Conservation (phyloP, 2,888 invertebrate genomes). For the Rhopalosiphum nymphaeae region DNA sequence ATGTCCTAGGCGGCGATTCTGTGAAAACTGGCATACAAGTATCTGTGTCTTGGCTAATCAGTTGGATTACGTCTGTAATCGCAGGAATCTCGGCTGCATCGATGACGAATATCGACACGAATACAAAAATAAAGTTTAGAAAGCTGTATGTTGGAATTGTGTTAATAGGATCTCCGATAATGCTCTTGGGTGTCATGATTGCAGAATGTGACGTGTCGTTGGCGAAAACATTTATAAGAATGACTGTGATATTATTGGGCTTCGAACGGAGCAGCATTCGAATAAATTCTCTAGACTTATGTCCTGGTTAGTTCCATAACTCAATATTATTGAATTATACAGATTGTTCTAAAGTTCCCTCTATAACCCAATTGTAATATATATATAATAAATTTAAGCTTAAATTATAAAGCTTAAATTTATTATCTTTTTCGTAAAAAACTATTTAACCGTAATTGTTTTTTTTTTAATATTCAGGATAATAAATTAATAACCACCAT, state of each 20-base stretch:
- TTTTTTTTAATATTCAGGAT: no score
- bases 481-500: not conserved
- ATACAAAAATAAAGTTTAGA: not conserved
- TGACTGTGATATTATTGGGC: constrained; percentile 3
- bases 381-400: no score
- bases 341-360: no score
- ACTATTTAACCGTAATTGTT: not conserved
- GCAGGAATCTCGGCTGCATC: not conserved
- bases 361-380: not conserved
- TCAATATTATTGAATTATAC: not conserved
- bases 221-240: not conserved
- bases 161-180: constrained; percentile 15
- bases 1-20: constrained; percentile 9
- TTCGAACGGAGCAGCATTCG: constrained; percentile 50
- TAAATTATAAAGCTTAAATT: not conserved
- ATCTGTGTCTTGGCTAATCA: not conserved
- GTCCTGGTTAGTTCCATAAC: not conserved
- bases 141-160: constrained; percentile 37
- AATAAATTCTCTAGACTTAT: constrained; percentile 49
- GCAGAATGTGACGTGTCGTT: not conserved
- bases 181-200: constrained; percentile 13
- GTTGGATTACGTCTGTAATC: constrained; percentile 17
- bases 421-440: not conserved
- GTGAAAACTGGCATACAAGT: not conserved
- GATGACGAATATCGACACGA: not conserved